A percentile compares a stretch with the other conserved stretches of the same genome.
These are phyloP conservation scores for Nymphicus hollandicus DNA, from an alignment of 2,113 vertebrate genomes.

Conservation along the genomic window DNA sequence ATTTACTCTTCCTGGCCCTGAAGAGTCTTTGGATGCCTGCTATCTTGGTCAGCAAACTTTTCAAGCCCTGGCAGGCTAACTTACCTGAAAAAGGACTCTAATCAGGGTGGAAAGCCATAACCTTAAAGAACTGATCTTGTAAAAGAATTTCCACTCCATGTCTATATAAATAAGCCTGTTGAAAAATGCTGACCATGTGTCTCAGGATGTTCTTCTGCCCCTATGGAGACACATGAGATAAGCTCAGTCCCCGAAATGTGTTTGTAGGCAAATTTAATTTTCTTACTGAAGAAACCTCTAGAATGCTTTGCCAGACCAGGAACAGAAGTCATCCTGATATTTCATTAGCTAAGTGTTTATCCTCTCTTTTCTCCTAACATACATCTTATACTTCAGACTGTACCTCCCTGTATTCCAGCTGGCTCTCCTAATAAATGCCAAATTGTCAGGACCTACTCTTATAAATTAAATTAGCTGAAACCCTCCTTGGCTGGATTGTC, in stretches of 20 bases:
- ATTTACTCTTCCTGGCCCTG: neutral
- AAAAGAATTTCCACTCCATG: neutral
- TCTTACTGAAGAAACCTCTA: neutral
- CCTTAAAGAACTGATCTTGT: neutral
- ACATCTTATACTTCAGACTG: neutral
- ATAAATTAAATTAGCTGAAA: neutral
- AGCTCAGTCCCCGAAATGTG: neutral
- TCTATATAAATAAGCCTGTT: neutral
- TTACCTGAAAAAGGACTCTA: neutral
- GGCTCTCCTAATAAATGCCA: neutral
- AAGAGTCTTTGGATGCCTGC: neutral
- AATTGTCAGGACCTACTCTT: neutral
- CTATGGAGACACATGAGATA: neutral
- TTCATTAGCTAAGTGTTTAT: neutral
- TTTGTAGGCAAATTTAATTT: neutral
- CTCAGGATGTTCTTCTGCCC: neutral
- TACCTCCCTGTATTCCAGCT: neutral
- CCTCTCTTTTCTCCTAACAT: neutral
- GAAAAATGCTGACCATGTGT: neutral
- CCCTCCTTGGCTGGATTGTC: neutral
- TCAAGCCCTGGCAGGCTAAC: neutral
- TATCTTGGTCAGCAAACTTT: neutral
- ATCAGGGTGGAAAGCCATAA: neutral
- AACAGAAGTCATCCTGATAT: neutral
- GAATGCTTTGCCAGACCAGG: neutral